Evolutionary conservation across 2,797 vertebrate genomes (phyloP).

Genomic region (Pipistrellus pipistrellus): DNA sequence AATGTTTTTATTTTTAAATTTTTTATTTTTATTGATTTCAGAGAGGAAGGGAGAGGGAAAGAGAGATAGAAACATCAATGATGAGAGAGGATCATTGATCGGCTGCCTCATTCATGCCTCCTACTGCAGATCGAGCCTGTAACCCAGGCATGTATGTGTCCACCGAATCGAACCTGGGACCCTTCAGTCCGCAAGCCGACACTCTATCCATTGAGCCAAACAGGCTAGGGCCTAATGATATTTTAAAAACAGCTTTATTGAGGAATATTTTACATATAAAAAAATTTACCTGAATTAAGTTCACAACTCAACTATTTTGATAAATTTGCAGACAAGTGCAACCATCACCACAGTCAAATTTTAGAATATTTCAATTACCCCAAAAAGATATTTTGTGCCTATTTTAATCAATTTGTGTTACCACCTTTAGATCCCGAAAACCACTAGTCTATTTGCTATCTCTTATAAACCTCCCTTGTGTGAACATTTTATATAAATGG

Average conservation of each 20-base stretch:
- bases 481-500: constrained; percentile 26
- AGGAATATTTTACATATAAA: constrained; percentile 34
- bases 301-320: not conserved
- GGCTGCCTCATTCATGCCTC: too few species aligned
- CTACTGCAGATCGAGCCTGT: too few species aligned
- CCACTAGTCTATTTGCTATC: not conserved
- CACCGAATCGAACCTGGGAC: too few species aligned
- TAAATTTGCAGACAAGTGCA: not conserved
- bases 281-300: constrained; percentile 25
- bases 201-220: too few species aligned
- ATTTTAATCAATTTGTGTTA: not conserved
- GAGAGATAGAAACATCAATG: too few species aligned
- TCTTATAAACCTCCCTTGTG: constrained; percentile 21
- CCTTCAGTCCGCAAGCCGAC: too few species aligned
- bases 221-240: too few species aligned
- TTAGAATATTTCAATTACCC: constrained; percentile 33
- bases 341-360: not conserved
- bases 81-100: too few species aligned
- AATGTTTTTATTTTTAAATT: too few species aligned
- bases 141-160: too few species aligned
- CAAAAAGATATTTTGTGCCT: not conserved
- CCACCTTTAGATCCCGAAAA: not conserved
- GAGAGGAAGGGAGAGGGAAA: too few species aligned
- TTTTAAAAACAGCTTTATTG: constrained; percentile 19
- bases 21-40: too few species aligned